phyloP scores from a whole-genome alignment of 2,113 vertebrate genomes.

The Pluvianellus socialis region DNA sequence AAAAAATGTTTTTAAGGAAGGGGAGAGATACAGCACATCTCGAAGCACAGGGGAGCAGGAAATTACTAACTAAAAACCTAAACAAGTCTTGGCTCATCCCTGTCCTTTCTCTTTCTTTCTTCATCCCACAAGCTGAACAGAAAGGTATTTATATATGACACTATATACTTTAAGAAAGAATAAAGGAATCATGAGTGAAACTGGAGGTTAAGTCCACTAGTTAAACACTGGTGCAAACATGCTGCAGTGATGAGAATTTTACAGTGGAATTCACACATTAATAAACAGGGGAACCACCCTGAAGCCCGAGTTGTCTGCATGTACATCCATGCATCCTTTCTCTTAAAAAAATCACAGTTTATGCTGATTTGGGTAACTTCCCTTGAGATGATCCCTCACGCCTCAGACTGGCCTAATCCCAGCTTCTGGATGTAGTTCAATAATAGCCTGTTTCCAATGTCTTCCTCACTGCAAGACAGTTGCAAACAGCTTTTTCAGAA shows the following conservation, averaged over 20 bases:
- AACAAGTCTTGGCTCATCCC: not conserved
- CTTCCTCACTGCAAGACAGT: not conserved
- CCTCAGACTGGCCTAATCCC: not conserved
- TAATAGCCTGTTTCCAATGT: not conserved
- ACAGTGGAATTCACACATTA: not conserved
- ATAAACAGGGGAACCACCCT: not conserved
- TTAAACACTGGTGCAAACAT: not conserved
- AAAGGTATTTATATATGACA: not conserved
- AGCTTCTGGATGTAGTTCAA: not conserved
- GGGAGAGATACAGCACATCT: not conserved
- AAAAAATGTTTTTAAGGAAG: not conserved
- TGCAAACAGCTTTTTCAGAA: not conserved
- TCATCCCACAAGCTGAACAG: not conserved
- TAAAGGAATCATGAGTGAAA: not conserved
- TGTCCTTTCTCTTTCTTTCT: not conserved
- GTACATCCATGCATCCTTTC: no score
- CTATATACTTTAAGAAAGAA: not conserved
- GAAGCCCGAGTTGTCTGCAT: not conserved
- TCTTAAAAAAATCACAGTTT: not conserved
- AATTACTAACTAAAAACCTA: not conserved
- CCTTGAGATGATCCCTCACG: not conserved
- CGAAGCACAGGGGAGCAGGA: fast-evolving
- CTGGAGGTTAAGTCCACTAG: not conserved
- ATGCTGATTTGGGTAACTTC: not conserved
- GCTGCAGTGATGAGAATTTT: not conserved